These are phyloP conservation scores for Habrosyne pyritoides DNA, from an alignment of 2,888 invertebrate genomes.

Conservation along the genomic window DNA sequence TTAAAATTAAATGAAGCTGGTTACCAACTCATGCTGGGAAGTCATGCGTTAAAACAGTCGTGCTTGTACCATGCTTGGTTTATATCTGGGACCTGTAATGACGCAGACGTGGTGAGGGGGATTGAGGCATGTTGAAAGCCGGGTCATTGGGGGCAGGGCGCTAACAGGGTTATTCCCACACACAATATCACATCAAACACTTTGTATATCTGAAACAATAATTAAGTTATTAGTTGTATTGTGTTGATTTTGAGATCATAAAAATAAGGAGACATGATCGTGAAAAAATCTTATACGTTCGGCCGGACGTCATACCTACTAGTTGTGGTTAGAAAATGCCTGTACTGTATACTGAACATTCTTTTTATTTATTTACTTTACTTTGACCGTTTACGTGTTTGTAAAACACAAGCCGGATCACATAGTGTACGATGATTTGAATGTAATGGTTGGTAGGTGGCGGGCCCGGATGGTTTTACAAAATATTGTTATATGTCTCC, in stretches of 20 bases:
- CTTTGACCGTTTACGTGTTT: too few relatives aligned
- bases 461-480: background rate
- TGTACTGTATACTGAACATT: too few relatives aligned
- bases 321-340: too few relatives aligned
- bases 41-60: slow-evolving; percentile 17
- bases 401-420: too few relatives aligned
- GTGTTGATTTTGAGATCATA: slow-evolving; percentile 6
- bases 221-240: slow-evolving; percentile 26
- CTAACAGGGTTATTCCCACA: slow-evolving; percentile 73
- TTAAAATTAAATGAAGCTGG: slow-evolving; percentile 4
- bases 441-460: background rate
- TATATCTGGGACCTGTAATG: slow-evolving; percentile 88
- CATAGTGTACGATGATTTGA: too few relatives aligned
- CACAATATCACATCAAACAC: slow-evolving; percentile 81
- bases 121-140: slow-evolving; percentile 89
- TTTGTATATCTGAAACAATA: slow-evolving; percentile 82
- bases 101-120: slow-evolving; percentile 88
- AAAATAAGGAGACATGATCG: background rate
- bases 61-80: slow-evolving; percentile 62
- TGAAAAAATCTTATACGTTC: background rate
- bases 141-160: slow-evolving; percentile 83
- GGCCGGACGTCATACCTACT: background rate
- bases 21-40: slow-evolving; percentile 4
- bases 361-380: too few relatives aligned
- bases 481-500: background rate